A percentile compares a stretch with the other conserved stretches of the same genome.
Evolutionary conservation across 2,797 vertebrate species (phyloP).

Genomic region (Ptychobarbus kaznakovi): DNA sequence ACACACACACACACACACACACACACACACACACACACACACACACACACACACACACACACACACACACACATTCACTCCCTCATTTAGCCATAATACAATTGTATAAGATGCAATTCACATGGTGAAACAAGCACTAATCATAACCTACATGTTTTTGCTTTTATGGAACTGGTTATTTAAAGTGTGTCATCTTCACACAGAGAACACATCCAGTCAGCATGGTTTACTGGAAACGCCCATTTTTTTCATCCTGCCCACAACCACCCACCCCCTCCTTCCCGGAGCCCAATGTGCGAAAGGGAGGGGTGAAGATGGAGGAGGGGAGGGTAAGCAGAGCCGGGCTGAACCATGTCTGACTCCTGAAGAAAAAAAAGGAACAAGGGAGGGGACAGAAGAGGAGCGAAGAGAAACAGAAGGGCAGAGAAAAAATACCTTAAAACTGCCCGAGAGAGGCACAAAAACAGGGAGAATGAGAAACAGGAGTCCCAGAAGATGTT

Average conservation of each 20-base stretch:
- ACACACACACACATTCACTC: not conserved
- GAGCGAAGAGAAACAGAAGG: conserved; percentile 61
- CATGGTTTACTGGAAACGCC: conserved; percentile 18
- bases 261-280: conserved; percentile 16
- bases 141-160: not conserved
- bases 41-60: no score
- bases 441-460: conserved; percentile 16
- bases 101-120: conserved; percentile 1
- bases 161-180: not conserved
- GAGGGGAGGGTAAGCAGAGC: conserved; percentile 75
- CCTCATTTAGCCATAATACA: not conserved
- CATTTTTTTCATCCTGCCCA: conserved; percentile 21
- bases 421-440: conserved; percentile 47
- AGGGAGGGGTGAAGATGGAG: conserved; percentile 64
- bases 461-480: conserved; percentile 71
- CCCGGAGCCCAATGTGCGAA: conserved; percentile 40
- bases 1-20: no score
- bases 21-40: no score
- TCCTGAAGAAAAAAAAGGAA: conserved; percentile 65
- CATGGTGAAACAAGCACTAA: not conserved
- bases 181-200: conserved; percentile 4
- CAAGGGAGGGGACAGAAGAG: conserved; percentile 67
- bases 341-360: conserved; percentile 77
- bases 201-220: not conserved
- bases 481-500: conserved; percentile 68